Evolutionary conservation across 1,140 invertebrate species (phyloP).

Genomic region (Solenopsis invicta): DNA sequence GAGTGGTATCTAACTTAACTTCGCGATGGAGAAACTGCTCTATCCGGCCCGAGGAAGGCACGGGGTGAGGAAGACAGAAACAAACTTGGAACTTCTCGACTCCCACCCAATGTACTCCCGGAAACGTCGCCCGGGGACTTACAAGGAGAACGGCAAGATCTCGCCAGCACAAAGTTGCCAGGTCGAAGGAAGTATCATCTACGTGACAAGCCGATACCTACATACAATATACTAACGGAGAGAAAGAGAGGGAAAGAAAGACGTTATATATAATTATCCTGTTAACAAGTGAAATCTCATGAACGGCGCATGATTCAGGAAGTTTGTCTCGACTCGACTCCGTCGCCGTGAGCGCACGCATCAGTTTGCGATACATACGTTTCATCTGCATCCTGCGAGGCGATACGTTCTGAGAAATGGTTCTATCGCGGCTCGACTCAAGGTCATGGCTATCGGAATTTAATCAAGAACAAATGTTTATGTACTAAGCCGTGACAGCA

Average conservation of each 20-base stretch:
- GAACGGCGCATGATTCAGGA: neutral
- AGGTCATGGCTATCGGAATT: slow-evolving; percentile 33
- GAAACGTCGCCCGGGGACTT: slow-evolving; percentile 72
- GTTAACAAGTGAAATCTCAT: slow-evolving; percentile 1
- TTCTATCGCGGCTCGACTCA: neutral
- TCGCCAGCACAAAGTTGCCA: slow-evolving; percentile 62
- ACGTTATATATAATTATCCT: slow-evolving; percentile 30
- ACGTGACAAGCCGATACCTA: slow-evolving; percentile 62
- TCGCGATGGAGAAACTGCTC: slow-evolving; percentile 32
- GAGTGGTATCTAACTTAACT: slow-evolving; percentile 58
- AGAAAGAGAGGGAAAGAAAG: slow-evolving; percentile 11
- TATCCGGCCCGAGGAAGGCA: neutral
- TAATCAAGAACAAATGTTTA: slow-evolving; percentile 57
- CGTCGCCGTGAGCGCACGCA: slow-evolving; percentile 6
- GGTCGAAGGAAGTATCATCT: slow-evolving; percentile 63
- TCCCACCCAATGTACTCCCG: slow-evolving; percentile 50
- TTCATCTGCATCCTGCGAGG: neutral
- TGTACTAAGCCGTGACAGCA: slow-evolving; percentile 50
- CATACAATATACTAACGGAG: neutral
- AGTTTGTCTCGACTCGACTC: neutral
- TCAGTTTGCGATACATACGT: neutral
- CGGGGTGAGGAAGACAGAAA: slow-evolving; percentile 30
- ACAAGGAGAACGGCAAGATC: slow-evolving; percentile 61
- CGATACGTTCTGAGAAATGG: neutral
- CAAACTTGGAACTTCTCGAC: slow-evolving; percentile 68